phyloP scores from a whole-genome alignment of 92 coral and sea anemone genomes.

The Actinernus sp. region DNA sequence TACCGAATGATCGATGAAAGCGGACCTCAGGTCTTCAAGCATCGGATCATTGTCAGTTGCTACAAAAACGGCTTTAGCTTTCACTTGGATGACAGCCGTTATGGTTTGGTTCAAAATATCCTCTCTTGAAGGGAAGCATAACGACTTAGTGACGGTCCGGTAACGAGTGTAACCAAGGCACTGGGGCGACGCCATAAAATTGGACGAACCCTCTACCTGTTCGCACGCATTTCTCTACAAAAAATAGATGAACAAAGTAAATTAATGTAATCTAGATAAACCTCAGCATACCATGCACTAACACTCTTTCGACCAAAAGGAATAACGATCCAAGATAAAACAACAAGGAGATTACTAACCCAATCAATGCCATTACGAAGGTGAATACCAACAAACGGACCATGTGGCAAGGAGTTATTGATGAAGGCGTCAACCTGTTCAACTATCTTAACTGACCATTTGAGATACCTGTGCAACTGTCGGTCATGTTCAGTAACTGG shows the following conservation, averaged over 20 bases:
- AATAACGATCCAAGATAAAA: too few species aligned
- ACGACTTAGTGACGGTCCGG: constrained; percentile 63
- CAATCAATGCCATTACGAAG: constrained; percentile 89
- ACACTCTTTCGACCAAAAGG: too few species aligned
- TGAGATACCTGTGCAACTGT: constrained; percentile 59
- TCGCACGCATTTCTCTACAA: constrained; percentile 79
- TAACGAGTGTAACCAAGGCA: constrained; percentile 83
- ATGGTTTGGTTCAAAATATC: constrained; percentile 68
- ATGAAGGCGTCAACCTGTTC: constrained; percentile 54
- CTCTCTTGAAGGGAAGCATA: constrained; percentile 76
- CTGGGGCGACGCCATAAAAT: constrained; percentile 92
- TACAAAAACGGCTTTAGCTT: constrained; percentile 80
- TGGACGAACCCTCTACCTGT: constrained; percentile 60
- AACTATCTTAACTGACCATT: constrained; percentile 71
- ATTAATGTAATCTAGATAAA: too few species aligned
- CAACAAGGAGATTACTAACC: constrained; percentile 30
- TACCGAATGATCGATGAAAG: constrained; percentile 45
- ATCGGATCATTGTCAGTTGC: constrained; percentile 91
- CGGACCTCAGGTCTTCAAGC: constrained; percentile 56
- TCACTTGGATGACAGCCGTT: constrained; percentile 32
- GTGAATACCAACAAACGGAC: constrained; percentile 84
- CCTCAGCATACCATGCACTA: too few species aligned
- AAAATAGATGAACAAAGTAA: neutral
- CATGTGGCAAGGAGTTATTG: constrained; percentile 43
- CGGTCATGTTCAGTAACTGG: constrained; percentile 70